Percentiles rank a stretch among this genome's conserved stretches.
These are phyloP conservation scores for Trichopoda pennipes DNA, from an alignment of 2,888 invertebrate species.

Conservation along the genomic window DNA sequence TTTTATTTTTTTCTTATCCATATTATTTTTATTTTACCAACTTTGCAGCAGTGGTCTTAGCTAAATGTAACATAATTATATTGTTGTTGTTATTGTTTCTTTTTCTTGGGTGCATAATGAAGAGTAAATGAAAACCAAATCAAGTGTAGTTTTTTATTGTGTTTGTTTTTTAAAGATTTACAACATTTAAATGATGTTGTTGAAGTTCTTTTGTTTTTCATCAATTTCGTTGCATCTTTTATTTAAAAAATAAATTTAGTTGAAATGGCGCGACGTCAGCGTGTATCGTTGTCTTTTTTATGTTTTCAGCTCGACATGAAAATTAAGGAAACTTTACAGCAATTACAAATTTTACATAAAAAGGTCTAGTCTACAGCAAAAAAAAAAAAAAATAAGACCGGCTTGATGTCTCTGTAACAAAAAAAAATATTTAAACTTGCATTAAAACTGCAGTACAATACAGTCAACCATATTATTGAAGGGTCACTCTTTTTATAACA, in stretches of 20 bases:
- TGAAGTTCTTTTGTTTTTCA: constrained; percentile 50
- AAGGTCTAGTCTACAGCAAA: constrained; percentile 36
- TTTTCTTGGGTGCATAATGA: constrained; percentile 22
- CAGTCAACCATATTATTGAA: constrained; percentile 39
- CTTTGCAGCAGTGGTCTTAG: constrained; percentile 51
- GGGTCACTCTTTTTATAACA: constrained; percentile 49
- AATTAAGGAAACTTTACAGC: constrained; percentile 61
- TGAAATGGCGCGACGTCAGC: constrained; percentile 58
- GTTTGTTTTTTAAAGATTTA: constrained; percentile 45
- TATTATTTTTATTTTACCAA: background rate
- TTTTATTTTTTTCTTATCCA: background rate
- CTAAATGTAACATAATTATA: constrained; percentile 59
- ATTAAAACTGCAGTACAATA: constrained; percentile 48
- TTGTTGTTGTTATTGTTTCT: background rate
- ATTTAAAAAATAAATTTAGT: constrained; percentile 23
- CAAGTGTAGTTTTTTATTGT: constrained; percentile 29
- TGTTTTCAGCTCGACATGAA: constrained; percentile 56
- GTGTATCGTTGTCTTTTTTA: constrained; percentile 51
- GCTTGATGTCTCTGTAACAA: constrained; percentile 31
- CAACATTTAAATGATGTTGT: constrained; percentile 37
- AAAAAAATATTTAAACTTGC: constrained; percentile 12
- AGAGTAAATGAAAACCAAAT: constrained; percentile 57
- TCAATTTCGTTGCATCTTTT: constrained; percentile 37
- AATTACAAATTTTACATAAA: constrained; percentile 55
- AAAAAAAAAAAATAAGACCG: constrained; percentile 1